Conservation (phyloP, 2,113 vertebrate species). For the Anoplopoma fimbria region DNA sequence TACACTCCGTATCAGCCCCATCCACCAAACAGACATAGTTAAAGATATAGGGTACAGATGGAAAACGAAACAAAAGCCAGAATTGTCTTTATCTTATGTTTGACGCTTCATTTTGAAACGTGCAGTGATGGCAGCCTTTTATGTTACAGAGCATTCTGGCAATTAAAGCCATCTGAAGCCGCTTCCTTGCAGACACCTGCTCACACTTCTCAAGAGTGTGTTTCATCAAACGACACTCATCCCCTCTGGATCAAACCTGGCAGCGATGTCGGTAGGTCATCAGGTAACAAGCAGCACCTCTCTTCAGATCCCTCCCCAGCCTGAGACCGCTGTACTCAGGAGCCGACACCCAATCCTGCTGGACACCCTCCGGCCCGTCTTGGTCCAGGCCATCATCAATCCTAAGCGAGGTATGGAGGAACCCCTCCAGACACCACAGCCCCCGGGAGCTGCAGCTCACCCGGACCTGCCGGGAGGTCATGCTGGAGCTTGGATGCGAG, state of each 20-base stretch:
- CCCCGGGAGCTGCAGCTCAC: constrained; percentile 57
- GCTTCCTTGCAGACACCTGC: not conserved
- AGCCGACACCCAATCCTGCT: not conserved
- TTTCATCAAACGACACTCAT: not conserved
- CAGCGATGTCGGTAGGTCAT: constrained; percentile 54
- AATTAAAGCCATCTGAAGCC: not conserved
- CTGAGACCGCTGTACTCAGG: not conserved
- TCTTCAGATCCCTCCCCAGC: constrained; percentile 51
- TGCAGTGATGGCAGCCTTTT: not conserved
- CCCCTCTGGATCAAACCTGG: constrained; percentile 4
- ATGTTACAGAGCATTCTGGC: constrained; percentile 33
- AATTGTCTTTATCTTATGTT: not conserved
- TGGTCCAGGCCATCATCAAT: constrained; percentile 37
- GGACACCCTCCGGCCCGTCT: constrained; percentile 19
- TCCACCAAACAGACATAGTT: too few relatives aligned
- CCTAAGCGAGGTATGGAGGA: constrained; percentile 47
- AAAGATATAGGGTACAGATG: not conserved
- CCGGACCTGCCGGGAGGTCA: constrained; percentile 30
- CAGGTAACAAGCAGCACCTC: constrained; percentile 40
- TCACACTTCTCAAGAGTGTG: not conserved
- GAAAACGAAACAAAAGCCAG: not conserved
- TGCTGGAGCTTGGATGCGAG: constrained; percentile 73
- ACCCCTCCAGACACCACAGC: constrained; percentile 45
- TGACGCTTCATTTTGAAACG: not conserved
- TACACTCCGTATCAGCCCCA: not conserved